Evolutionary conservation across 2,888 invertebrate genomes (phyloP).

Genomic region (Erebia palarica): DNA sequence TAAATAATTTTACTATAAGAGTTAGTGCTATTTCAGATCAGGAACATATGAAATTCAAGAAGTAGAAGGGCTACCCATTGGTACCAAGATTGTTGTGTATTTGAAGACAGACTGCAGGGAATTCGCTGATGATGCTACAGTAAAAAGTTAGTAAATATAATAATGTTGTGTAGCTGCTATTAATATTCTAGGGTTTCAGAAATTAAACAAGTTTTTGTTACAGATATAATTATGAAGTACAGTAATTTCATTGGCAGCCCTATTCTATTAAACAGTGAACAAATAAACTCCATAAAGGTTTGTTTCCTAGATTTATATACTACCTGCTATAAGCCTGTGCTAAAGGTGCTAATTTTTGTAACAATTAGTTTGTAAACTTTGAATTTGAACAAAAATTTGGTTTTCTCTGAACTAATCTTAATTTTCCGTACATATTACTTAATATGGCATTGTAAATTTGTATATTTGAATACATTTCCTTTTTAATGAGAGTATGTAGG

Average conservation of each 20-base stretch:
- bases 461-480: no score
- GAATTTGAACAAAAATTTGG: no score
- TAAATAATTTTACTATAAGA: neutral
- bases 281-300: slow-evolving; percentile 93
- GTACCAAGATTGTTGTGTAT: slow-evolving; percentile 96
- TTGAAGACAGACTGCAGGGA: slow-evolving; percentile 94
- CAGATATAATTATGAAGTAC: slow-evolving; percentile 95
- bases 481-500: no score
- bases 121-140: slow-evolving; percentile 92
- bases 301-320: slow-evolving; percentile 26
- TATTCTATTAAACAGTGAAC: slow-evolving; percentile 94
- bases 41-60: slow-evolving; percentile 95
- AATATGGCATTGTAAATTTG: no score
- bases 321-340: neutral
- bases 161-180: neutral
- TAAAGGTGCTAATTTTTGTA: no score
- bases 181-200: no score
- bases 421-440: no score
- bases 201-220: slow-evolving; percentile 45
- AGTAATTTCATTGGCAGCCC: slow-evolving; percentile 98
- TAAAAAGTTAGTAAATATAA: slow-evolving; percentile 82
- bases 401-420: no score
- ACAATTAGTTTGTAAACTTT: no score
- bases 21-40: slow-evolving; percentile 76
- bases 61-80: slow-evolving; percentile 91